Evolutionary conservation across 2,113 vertebrate genomes (phyloP).

Genomic region (Catharus fuscescens): DNA sequence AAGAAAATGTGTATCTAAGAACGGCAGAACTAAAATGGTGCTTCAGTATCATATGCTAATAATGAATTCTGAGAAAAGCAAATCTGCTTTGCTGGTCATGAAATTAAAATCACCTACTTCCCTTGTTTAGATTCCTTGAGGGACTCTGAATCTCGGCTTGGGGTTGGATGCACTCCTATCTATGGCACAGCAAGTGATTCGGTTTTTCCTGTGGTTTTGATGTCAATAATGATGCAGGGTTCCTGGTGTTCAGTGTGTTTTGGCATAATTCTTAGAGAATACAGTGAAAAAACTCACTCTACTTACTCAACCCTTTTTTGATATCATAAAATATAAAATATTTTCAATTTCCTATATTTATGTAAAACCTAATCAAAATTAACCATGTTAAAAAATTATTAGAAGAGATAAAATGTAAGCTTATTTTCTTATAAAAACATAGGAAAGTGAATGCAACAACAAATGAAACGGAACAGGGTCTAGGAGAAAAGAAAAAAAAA

Average conservation of each 20-base stretch:
- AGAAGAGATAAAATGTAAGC: neutral
- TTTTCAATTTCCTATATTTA: neutral
- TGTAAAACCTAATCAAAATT: neutral
- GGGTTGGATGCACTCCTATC: neutral
- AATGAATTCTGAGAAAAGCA: neutral
- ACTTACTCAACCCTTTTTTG: neutral
- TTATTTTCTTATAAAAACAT: neutral
- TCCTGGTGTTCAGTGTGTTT: neutral
- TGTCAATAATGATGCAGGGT: neutral
- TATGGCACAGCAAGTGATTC: neutral
- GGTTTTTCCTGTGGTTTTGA: neutral
- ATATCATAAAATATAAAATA: neutral
- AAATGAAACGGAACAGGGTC: neutral
- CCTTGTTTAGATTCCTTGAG: neutral
- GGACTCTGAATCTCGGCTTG: neutral
- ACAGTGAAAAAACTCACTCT: neutral
- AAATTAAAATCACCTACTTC: neutral
- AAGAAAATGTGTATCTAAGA: neutral
- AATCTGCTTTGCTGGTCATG: neutral
- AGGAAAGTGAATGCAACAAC: neutral
- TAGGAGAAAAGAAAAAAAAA: neutral
- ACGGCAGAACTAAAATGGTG: neutral
- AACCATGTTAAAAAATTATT: neutral
- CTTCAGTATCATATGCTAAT: neutral
- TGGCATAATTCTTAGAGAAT: neutral